Base-by-base conservation (phyloP, 2,113 vertebrate genomes). In the Nyctereutes procyonoides region DNA sequence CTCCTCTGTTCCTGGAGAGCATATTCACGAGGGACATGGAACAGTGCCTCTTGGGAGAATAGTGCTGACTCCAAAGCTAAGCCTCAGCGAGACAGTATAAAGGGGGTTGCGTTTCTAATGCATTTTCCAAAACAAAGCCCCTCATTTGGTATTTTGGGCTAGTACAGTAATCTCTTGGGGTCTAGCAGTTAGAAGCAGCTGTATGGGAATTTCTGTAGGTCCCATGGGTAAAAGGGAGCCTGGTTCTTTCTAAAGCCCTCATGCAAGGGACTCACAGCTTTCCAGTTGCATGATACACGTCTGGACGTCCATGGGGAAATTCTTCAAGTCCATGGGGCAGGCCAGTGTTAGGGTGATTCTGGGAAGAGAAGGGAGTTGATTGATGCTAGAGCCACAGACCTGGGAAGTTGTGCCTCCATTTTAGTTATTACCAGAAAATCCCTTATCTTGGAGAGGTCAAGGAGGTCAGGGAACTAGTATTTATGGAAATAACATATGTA, bases 301-400 rank as follows among this genome's bases (percentile, higher is more conserved):
- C 99, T 99, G 99, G 30, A 99, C 99, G 0, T 99, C 99, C 99
- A 99, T 99, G 10, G 99, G 99, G 98, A 99, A 99, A 97, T 99
- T 99, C 99, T 99, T 99, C 99, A 99, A 98, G 98, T 99, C 99
- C 99, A 99, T 99, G 84, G 99, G 99, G 98, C 99, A 99, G 97
- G 99, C 99, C 98, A 99, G 98, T 5, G 99, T 98, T 99, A 99
- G 98, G 0, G 99, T 99, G 98, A 99, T 99, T 98, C 99, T 99
- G 99, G 76, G 96, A 92, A 98, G 85, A 98, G 89, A 98, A 84
- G 63, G 43, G 69, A 83, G 8, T 43, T 15, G 16, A 73, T 22
- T 80, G 69, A 55, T 10, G 4, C 24, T 71, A n/a, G 56, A 26
- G 30, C 32, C 9, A 83, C 20, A 82, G 20, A 22, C 15, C 16